Base-by-base conservation (phyloP, 1,140 invertebrate species). In the Penaeus indicus region DNA sequence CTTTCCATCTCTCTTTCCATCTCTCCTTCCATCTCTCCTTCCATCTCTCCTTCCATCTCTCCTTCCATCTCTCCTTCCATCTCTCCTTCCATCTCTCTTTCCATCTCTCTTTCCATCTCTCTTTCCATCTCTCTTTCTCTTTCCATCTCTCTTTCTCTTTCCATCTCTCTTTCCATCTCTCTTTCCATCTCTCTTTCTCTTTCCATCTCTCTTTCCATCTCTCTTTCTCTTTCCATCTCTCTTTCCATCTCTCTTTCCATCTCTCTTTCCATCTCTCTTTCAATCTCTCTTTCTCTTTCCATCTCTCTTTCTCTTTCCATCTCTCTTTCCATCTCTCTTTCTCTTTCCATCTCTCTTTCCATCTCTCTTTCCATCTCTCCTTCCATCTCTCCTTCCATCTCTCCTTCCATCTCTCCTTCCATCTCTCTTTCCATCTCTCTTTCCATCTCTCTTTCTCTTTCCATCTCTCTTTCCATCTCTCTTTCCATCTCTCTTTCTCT, bases 1-100 rank as follows among this genome's bases (percentile, higher is more conserved):
- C 69, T 3, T 22, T 3, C 22, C 38, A 42, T n/a, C 27, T 38
- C 22, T 60, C 69, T 61, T 18, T 27, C 54, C 27, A 19, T 32
- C 27, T 60, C 19, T 81, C 79, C 32, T 32, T n/a, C 22, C 32
- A 13, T n/a, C 67, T n/a, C 22, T n/a, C 22, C 32, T 22, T n/a
- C 67, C 25, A 13, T 72, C 69, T 25, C 69, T 25, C 69, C 38
- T 38, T 72, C 69, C 38, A 16, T 72, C 69, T 69, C 67, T 69
- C 67, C 27, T 27, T 69, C 67, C 27, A 22, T 69, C 67, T 69
- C 67, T 69, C 67, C 27, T 27, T 69, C 67, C 27, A 22, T 69
- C 67, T 69, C 67, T 69, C 67, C 27, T 2, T 69, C 19, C 60
- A 82, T n/a, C 75, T 79, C 13, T 79, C 85, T 61, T 86, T 72